Evolutionary conservation across 1,140 invertebrate species (phyloP), one percentile per base, ranked within the genome.

Genomic region (Danaus plexippus): DNA sequence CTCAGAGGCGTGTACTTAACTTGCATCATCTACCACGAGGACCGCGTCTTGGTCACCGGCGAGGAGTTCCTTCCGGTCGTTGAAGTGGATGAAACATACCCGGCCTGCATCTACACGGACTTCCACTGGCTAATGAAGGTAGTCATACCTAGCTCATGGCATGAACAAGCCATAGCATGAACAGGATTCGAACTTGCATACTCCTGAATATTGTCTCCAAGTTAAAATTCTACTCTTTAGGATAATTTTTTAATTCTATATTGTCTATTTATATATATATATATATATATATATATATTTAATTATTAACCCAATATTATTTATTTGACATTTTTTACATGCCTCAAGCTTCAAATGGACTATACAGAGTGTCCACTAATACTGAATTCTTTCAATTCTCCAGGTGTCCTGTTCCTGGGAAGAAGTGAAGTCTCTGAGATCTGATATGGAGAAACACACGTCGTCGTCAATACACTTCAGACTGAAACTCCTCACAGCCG

Each of bases 121-220:
- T 96, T 97, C 80, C 95, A 99, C 84, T 99, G 97, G 97, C 88
- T 99, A 1, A 96, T 99, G 93, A 98, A 99, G 90, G 95, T 98
- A 83, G 67, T 52, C 46, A 4, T n/a, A n/a, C n/a, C n/a, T n/a
- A 32, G 22, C 15, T 15, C 15, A 3, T 32, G 22, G 22, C 6
- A 22, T 22, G 18, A 22, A 22, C 2, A 32, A 7, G 7, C 22
- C 5, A 32, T 32, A 32, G 22, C 22, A 32, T 32, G 7, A 32
- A 32, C 22, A 32, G 22, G 22, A 32, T 7, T 32, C 22, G 22
- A 32, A 6, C 0, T 6, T 7, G 22, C 4, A 32, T 2, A 32
- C 22, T 32, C 7, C 22, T 2, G 22, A 32, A 22, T 22, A n/a
- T n/a, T n/a, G 22, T 32, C 7, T 2, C 22, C 5, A 5, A 32